Conservation (phyloP, 2,888 invertebrate genomes). For the Melolontha melolontha region DNA sequence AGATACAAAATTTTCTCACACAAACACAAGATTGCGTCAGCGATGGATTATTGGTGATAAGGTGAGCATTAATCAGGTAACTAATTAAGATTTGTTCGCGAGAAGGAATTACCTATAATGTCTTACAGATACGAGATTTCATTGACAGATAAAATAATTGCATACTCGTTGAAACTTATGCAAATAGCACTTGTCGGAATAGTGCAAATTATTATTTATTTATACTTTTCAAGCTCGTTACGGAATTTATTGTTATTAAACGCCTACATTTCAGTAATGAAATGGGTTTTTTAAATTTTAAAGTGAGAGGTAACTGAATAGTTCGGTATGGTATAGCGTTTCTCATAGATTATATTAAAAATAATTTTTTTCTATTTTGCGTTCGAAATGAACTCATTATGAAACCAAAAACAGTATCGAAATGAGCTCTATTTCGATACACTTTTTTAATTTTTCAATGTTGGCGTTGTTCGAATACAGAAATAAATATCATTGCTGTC, state of each 20-base stretch:
- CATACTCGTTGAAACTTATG: conserved; percentile 5
- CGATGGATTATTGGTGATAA: conserved; percentile 10
- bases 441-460: too few relatives aligned
- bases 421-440: too few relatives aligned
- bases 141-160: conserved; percentile 24
- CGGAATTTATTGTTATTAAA: conserved; percentile 20
- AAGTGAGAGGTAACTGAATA: not conserved
- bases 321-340: not conserved
- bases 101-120: not conserved
- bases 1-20: conserved; percentile 6
- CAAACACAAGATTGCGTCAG: conserved; percentile 2
- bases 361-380: too few relatives aligned
- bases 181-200: conserved; percentile 8
- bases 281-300: not conserved
- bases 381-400: too few relatives aligned
- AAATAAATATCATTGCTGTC: too few relatives aligned
- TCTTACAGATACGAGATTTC: conserved; percentile 10
- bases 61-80: conserved; percentile 14
- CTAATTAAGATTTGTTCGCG: conserved; percentile 15
- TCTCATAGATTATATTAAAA: too few relatives aligned
- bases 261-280: not conserved
- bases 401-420: too few relatives aligned
- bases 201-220: conserved; percentile 8
- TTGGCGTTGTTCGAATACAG: too few relatives aligned
- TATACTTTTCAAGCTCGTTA: conserved; percentile 2